Evolutionary conservation across 2,797 vertebrate species (phyloP), one percentile per base, ranked within the genome.

Genomic region (Pteropus rufus): DNA sequence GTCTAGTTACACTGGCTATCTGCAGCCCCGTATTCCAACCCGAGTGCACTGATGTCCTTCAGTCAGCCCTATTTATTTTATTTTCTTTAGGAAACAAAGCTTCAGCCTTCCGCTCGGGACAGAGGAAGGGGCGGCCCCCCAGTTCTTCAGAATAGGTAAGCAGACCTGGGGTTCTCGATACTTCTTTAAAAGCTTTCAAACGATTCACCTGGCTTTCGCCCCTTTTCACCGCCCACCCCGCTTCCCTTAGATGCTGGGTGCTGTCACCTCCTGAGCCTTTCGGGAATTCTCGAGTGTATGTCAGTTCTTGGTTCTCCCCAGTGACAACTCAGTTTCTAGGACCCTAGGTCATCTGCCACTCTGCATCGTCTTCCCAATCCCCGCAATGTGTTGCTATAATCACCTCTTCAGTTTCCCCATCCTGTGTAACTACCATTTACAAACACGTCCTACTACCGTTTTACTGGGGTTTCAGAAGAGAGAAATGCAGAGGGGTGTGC

Each of bases 301-400:
- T 15, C 23, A n/a, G 16, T 7, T 34, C 69, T 39, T 19, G 9
- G 7, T 10, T 65, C 8, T 56, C 18, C 83, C 12, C 39, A n/a
- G 36, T 0, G 15, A 83, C 18, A 15, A 8, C 85, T 39, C 64
- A 16, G 3, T 3, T 52, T 69, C 77, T 75, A 21, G 56, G 16
- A 1, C 23, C 14, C 36, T 46, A 9, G 15, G 7, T 36, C 76
- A 49, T 3, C 19, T 16, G 8, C 0, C 16, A 3, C 2, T 4
- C 21, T 12, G 4, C 21, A 2, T 44, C 18, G 44, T 46, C 29
- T 56, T n/a, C 56, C 36, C 21, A 15, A 6, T 0, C 3, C 19
- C 10, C 29, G 12, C 1, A 0, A 2, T 2, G 18, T 24, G 34
- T 14, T 10, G 15, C 56, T 34, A 0, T 2, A 10, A 4, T 7